phyloP scores from a whole-genome alignment of 2,888 invertebrate genomes.

The Anticlea derivata region DNA sequence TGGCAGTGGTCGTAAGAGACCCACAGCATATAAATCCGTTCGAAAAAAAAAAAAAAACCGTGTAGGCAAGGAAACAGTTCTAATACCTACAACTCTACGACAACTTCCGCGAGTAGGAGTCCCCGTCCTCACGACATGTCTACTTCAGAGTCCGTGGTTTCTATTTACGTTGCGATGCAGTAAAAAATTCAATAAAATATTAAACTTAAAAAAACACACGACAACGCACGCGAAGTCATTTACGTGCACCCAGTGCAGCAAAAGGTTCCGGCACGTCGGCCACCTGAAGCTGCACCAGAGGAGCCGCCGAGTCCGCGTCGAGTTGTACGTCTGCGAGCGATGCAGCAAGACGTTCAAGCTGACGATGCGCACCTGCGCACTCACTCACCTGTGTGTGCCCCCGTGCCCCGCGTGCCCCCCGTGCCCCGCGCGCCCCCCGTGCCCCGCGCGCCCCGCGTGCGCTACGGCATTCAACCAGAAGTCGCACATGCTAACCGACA shows the following conservation, averaged over 20 bases:
- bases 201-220: background rate
- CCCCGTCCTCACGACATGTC: too few species aligned
- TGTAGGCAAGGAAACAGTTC: too few species aligned
- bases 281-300: constrained; percentile 1
- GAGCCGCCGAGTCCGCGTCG: background rate
- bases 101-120: too few species aligned
- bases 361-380: constrained; percentile 7
- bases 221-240: background rate
- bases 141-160: constrained; percentile 1
- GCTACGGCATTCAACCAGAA: constrained; percentile 6
- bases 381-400: constrained; percentile 1
- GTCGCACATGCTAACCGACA: constrained; percentile 4
- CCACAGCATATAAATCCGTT: too few species aligned
- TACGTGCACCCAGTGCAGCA: constrained; percentile 1
- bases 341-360: constrained; percentile 10
- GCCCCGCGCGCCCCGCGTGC: background rate
- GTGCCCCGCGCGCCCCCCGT: background rate
- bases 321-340: constrained; percentile 5
- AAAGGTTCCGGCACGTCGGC: constrained; percentile 1
- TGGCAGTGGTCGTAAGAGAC: too few species aligned
- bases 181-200: background rate
- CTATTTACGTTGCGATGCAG: background rate
- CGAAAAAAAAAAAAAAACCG: too few species aligned
- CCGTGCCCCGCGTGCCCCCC: background rate
- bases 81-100: too few species aligned